phyloP scores from a whole-genome alignment of 2,888 invertebrate genomes.

The Brachyptera risi region DNA sequence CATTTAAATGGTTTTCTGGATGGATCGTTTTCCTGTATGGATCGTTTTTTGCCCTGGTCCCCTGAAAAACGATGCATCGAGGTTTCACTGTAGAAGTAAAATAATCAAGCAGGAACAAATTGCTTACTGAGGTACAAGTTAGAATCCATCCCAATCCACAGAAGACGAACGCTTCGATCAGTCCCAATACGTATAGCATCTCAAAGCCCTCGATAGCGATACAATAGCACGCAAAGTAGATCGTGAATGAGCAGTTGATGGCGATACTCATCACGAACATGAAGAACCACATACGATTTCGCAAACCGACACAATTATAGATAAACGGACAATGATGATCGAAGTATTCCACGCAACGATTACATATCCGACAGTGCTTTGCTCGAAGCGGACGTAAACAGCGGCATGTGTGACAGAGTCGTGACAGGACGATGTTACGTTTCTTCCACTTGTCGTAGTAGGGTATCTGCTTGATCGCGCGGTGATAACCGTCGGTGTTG shows the following conservation, averaged over 20 bases:
- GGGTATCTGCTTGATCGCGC: constrained; percentile 87
- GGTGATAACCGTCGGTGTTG: constrained; percentile 85
- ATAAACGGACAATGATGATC: constrained; percentile 96
- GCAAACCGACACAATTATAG: constrained; percentile 88
- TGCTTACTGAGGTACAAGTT: constrained; percentile 79
- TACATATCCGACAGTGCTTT: constrained; percentile 89
- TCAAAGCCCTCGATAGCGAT: constrained; percentile 82
- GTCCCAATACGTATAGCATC: constrained; percentile 75
- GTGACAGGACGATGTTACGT: constrained; percentile 67
- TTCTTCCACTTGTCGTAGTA: constrained; percentile 92
- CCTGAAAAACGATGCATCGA: too few relatives aligned
- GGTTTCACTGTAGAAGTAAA: too few relatives aligned
- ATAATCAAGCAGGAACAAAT: too few relatives aligned
- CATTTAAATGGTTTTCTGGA: too few relatives aligned
- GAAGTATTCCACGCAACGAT: constrained; percentile 75
- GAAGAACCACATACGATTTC: constrained; percentile 92
- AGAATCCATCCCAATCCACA: constrained; percentile 84
- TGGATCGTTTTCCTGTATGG: too few relatives aligned
- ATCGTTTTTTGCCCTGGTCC: too few relatives aligned
- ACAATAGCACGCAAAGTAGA: constrained; percentile 83
- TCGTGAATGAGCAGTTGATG: constrained; percentile 80
- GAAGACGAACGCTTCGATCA: constrained; percentile 78
- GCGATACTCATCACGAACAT: constrained; percentile 83
- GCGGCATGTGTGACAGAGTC: constrained; percentile 87
- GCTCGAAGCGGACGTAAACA: constrained; percentile 82